Conservation (phyloP, 2,113 vertebrate genomes). For the Oxyruncus cristatus region DNA sequence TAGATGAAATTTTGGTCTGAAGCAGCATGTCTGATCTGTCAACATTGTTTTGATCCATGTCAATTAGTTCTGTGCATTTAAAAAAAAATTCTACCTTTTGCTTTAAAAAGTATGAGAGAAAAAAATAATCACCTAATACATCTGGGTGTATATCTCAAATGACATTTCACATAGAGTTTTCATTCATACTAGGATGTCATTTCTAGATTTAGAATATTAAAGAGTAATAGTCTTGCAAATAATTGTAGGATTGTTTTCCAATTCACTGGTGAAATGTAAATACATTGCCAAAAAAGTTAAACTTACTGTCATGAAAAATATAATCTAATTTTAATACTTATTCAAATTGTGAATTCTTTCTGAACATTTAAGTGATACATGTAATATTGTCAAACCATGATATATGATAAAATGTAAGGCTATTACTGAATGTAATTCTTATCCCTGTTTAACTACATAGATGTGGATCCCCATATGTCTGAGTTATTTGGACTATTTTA, state of each 20-base stretch:
- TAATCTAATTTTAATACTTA: neutral
- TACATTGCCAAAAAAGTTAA: neutral
- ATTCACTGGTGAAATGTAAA: neutral
- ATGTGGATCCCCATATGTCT: neutral
- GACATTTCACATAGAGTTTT: neutral
- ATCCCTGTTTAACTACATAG: neutral
- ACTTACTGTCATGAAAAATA: neutral
- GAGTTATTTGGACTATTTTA: neutral
- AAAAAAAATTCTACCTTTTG: neutral
- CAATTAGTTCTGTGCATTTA: neutral
- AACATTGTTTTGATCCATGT: neutral
- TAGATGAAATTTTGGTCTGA: neutral
- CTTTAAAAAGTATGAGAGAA: neutral
- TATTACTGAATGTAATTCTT: neutral
- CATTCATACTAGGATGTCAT: neutral
- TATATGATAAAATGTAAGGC: neutral
- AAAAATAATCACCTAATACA: neutral
- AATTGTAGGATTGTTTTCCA: neutral
- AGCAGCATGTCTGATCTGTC: neutral
- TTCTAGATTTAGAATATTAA: neutral
- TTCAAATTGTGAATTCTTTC: neutral
- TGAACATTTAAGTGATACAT: neutral
- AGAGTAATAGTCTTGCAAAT: neutral
- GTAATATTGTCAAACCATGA: neutral
- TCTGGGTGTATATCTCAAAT: neutral